Conservation (phyloP, 2,113 vertebrate genomes). For the Rhinopomastus cyanomelas region DNA sequence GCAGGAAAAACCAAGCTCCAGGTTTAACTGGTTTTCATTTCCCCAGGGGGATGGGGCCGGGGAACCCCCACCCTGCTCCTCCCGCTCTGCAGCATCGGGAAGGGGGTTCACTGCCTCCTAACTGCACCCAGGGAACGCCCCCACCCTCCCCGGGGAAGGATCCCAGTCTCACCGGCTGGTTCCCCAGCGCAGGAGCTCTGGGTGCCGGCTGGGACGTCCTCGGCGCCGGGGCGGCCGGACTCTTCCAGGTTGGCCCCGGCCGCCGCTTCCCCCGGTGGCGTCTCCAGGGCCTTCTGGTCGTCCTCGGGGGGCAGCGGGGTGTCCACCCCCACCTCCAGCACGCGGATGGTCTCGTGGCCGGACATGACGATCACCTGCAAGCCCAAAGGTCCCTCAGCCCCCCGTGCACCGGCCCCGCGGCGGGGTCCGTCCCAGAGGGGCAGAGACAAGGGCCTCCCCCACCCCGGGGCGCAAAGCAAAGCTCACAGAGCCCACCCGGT, state of each 20-base stretch:
- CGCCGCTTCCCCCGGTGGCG: slow-evolving; percentile 12
- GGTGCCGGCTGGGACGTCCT: slow-evolving; percentile 8
- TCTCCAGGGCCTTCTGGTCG: slow-evolving; percentile 68
- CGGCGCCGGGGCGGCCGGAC: background rate
- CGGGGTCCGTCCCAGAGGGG: background rate
- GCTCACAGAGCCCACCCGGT: background rate
- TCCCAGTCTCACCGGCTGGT: slow-evolving; percentile 58
- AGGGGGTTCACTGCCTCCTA: too few species aligned
- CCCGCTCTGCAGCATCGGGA: too few species aligned
- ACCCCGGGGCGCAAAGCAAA: rapidly evolving
- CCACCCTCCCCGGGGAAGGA: background rate
- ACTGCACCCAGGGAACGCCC: too few species aligned
- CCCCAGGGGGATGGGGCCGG: too few species aligned
- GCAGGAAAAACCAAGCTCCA: too few species aligned
- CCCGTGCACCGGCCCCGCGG: rapidly evolving
- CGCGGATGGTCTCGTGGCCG: slow-evolving; percentile 92
- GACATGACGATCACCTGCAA: slow-evolving; percentile 96
- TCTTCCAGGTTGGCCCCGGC: background rate
- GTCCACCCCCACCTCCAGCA: slow-evolving; percentile 92
- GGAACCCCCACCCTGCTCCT: too few species aligned
- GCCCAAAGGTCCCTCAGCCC: background rate
- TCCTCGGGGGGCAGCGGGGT: slow-evolving; percentile 73
- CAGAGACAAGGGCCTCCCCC: background rate
- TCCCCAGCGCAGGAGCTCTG: slow-evolving; percentile 32
- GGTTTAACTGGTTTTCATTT: too few species aligned